phyloP scores from a whole-genome alignment of 2,797 vertebrate genomes.

The Ciconia nigra region DNA sequence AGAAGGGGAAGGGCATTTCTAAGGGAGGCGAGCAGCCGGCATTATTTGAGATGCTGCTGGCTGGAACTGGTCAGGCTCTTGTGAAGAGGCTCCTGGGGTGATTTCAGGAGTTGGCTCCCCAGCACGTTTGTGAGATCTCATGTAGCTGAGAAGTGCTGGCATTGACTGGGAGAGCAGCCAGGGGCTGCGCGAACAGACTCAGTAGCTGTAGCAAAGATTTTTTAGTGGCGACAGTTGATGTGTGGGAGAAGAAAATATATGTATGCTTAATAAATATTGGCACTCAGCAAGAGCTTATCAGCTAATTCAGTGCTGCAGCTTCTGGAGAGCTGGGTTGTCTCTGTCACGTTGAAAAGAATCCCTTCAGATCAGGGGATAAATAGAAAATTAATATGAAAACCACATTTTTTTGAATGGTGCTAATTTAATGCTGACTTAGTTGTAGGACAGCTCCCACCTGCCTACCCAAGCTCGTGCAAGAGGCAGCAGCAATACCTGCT shows the following conservation, averaged over 20 bases:
- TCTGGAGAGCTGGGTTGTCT: background rate
- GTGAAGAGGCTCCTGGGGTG: background rate
- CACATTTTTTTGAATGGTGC: background rate
- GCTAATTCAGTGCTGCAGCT: background rate
- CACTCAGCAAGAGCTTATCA: background rate
- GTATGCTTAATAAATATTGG: conserved; percentile 2
- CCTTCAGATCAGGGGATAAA: background rate
- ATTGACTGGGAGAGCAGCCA: conserved; percentile 27
- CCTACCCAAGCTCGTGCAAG: background rate
- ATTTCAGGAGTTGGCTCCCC: background rate
- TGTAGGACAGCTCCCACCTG: background rate
- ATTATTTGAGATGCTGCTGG: background rate
- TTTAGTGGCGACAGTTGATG: background rate
- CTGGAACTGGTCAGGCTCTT: background rate
- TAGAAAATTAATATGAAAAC: background rate
- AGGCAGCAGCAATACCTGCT: background rate
- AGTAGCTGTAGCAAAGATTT: background rate
- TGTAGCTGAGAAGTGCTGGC: conserved; percentile 8
- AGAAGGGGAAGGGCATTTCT: background rate
- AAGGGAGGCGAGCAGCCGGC: background rate
- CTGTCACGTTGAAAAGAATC: background rate
- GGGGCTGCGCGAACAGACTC: background rate
- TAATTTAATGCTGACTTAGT: background rate
- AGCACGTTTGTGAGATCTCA: background rate
- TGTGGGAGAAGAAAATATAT: background rate